Percentiles rank a stretch among this genome's conserved stretches.
phyloP scores from a whole-genome alignment of 2,888 invertebrate species.

The Vesta saturnalis region DNA sequence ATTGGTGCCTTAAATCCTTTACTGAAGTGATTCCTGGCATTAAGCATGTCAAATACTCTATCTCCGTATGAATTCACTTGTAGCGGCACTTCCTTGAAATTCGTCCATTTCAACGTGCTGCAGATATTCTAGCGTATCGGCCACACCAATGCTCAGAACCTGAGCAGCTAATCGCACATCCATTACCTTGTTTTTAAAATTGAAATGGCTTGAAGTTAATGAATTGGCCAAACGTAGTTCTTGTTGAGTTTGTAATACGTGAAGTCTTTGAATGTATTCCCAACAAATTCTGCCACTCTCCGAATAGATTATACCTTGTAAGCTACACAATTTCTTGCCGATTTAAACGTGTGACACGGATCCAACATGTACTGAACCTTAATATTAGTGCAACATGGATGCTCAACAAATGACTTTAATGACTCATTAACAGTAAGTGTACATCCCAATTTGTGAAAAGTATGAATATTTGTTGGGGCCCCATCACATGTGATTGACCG shows the following conservation, averaged over 20 bases:
- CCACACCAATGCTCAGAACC: slow-evolving; percentile 45
- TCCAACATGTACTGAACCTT: no score
- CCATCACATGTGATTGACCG: no score
- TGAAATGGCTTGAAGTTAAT: no score
- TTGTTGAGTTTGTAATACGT: background rate
- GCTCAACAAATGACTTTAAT: no score
- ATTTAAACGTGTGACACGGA: background rate
- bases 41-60: slow-evolving; percentile 45
- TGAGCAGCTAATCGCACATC: slow-evolving; percentile 45
- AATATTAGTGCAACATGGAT: no score
- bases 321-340: background rate
- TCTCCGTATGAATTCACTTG: slow-evolving; percentile 41
- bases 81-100: slow-evolving; percentile 38
- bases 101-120: background rate
- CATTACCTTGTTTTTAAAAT: slow-evolving; percentile 23
- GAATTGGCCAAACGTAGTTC: background rate
- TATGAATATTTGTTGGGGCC: no score
- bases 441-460: no score
- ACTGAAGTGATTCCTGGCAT: slow-evolving; percentile 42
- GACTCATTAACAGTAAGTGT: no score
- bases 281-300: background rate
- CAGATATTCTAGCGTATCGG: slow-evolving; percentile 43
- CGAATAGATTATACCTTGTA: background rate
- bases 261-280: background rate
- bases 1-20: slow-evolving; percentile 44